phyloP scores from a whole-genome alignment of 2,797 vertebrate genomes.

The Notolepis coatsorum region DNA sequence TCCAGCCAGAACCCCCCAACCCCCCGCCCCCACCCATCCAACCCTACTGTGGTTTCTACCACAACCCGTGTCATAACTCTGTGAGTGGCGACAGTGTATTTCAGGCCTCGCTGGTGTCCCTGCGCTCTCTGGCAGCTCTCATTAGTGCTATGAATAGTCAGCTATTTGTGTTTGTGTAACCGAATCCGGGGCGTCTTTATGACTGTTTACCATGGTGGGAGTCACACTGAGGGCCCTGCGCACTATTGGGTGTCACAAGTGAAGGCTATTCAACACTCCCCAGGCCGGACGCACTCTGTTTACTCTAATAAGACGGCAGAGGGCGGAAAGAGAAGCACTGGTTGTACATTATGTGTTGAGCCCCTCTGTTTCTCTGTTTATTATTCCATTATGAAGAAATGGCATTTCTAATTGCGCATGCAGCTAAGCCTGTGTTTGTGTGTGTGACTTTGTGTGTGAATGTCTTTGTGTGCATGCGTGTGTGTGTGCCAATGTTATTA shows the following conservation, averaged over 20 bases:
- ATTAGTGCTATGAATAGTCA: conserved; percentile 79
- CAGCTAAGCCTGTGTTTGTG: conserved; percentile 33
- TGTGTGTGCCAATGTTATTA: background rate
- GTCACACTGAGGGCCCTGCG: conserved; percentile 37
- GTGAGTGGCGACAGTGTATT: conserved; percentile 59
- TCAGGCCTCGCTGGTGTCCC: conserved; percentile 56
- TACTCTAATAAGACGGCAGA: conserved; percentile 56
- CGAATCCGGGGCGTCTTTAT: conserved; percentile 70
- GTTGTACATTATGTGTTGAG: conserved; percentile 21
- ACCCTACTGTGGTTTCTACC: conserved; percentile 28
- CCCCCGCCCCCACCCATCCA: conserved; percentile 6
- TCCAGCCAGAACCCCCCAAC: conserved; percentile 14
- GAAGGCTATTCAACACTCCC: conserved; percentile 49
- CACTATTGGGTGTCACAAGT: conserved; percentile 55
- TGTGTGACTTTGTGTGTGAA: conserved; percentile 29
- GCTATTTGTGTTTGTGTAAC: conserved; percentile 82
- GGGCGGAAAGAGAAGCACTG: conserved; percentile 56
- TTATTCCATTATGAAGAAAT: conserved; percentile 61
- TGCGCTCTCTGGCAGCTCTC: conserved; percentile 58
- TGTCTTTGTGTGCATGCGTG: conserved; percentile 11
- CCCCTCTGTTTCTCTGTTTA: conserved; percentile 59
- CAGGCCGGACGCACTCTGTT: too few species aligned
- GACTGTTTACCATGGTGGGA: conserved; percentile 74
- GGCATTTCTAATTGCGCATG: conserved; percentile 61
- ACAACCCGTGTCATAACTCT: conserved; percentile 48